Evolutionary conservation across 2,797 vertebrate species (phyloP).

Genomic region (Luscinia megarhynchos): DNA sequence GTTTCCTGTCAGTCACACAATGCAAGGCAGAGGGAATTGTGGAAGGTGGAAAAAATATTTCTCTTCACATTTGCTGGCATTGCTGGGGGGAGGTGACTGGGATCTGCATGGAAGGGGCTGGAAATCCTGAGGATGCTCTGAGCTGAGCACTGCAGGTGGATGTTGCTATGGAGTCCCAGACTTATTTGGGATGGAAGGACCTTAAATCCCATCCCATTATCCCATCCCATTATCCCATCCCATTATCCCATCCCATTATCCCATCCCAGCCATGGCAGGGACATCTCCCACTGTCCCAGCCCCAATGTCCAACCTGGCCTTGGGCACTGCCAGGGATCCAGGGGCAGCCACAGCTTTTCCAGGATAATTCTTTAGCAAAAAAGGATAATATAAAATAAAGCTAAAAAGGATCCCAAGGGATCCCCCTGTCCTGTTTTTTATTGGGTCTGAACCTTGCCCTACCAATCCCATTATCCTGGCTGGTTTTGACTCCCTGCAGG

Average conservation of each 20-base stretch:
- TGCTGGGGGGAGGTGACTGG: not conserved
- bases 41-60: not conserved
- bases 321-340: not conserved
- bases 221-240: no score
- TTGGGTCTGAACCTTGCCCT: not conserved
- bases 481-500: not conserved
- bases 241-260: no score
- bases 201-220: not conserved
- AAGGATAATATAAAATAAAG: not conserved
- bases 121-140: not conserved
- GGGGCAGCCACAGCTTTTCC: not conserved
- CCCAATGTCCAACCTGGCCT: not conserved
- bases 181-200: not conserved
- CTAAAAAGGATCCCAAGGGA: not conserved
- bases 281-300: no score
- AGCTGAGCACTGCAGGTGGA: not conserved
- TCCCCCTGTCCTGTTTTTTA: not conserved
- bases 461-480: rapidly evolving
- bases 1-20: not conserved
- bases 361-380: not conserved
- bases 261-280: not conserved
- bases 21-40: not conserved
- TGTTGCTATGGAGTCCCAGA: not conserved
- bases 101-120: not conserved
- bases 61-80: not conserved